phyloP scores from a whole-genome alignment of 1,140 invertebrate genomes.

The Yoshiicerus persimilis region DNA sequence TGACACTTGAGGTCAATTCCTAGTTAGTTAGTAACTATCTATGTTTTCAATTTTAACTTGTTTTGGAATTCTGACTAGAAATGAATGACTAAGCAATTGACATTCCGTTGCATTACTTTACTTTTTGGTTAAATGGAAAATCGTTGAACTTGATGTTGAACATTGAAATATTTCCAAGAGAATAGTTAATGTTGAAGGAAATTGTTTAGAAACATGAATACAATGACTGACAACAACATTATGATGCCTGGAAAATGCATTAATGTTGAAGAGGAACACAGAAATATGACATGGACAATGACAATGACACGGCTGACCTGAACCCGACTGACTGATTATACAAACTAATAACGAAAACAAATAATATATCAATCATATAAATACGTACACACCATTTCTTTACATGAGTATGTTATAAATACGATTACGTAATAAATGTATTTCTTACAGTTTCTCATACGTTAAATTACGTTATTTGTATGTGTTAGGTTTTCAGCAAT shows the following conservation, averaged over 20 bases:
- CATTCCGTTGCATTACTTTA: neutral
- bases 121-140: neutral
- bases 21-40: neutral
- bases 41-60: neutral
- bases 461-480: neutral
- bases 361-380: neutral
- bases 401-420: neutral
- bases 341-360: neutral
- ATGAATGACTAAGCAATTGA: neutral
- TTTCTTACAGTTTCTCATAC: neutral
- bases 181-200: neutral
- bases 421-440: slow-evolving; percentile 4
- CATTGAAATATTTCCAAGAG: neutral
- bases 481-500: slow-evolving; percentile 39
- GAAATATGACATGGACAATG: neutral
- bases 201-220: neutral
- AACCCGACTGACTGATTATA: neutral
- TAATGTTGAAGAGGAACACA: neutral
- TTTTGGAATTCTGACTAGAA: neutral
- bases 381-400: neutral
- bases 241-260: neutral
- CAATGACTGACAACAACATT: neutral
- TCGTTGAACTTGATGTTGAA: neutral
- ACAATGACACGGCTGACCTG: neutral
- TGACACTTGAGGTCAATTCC: neutral